phyloP scores from a whole-genome alignment of 2,888 invertebrate species.

The Drosophila demipolita region DNA sequence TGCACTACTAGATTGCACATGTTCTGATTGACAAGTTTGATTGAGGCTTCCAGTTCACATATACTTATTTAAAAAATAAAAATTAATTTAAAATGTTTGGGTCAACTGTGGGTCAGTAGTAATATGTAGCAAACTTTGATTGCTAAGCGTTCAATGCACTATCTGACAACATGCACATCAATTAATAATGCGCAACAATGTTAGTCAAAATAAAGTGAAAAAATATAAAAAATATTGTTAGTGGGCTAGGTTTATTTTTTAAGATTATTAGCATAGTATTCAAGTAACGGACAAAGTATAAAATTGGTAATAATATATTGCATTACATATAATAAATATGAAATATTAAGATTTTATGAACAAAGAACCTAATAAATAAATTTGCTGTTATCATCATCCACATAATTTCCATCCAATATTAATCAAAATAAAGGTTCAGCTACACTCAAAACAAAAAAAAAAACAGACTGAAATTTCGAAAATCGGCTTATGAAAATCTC shows the following conservation, averaged over 20 bases:
- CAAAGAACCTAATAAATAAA: neutral
- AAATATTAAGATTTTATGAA: neutral
- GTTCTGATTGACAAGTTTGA: constrained; percentile 17
- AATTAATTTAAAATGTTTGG: neutral
- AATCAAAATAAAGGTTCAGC: neutral
- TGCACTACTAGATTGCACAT: neutral
- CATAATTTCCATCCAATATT: neutral
- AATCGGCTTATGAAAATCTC: neutral
- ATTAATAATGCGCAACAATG: neutral
- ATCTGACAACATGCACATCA: neutral
- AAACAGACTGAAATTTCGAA: neutral
- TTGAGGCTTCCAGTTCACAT: constrained; percentile 10
- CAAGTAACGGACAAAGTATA: neutral
- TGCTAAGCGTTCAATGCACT: constrained; percentile 26
- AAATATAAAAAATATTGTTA: neutral
- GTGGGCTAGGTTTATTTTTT: neutral
- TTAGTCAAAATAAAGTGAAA: neutral
- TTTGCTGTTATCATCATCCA: neutral
- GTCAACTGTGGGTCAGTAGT: constrained; percentile 34
- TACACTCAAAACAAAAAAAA: neutral
- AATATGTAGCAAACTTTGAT: constrained; percentile 24
- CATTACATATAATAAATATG: neutral
- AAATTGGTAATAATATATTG: neutral
- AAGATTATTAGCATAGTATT: neutral
- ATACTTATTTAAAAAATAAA: neutral